Evolutionary conservation across 2,888 invertebrate species (phyloP).

Genomic region (Amphipoea lucens): DNA sequence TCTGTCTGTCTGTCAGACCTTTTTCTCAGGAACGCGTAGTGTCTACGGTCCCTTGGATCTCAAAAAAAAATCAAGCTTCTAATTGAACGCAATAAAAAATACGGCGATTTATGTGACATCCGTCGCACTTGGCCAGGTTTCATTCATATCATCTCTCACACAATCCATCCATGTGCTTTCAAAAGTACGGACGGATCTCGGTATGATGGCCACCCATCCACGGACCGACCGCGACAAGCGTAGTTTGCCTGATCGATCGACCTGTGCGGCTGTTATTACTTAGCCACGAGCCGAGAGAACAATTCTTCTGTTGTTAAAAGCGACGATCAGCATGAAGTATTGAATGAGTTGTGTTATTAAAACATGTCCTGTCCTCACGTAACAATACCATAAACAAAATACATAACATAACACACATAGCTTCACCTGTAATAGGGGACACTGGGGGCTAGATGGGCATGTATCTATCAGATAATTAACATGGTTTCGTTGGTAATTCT

Average conservation of each 20-base stretch:
- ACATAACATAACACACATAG: background rate
- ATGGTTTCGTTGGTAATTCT: too few relatives aligned
- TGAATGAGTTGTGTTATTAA: constrained; percentile 17
- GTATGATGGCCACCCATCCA: background rate
- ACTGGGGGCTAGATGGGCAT: too few relatives aligned
- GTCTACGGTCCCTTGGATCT: background rate
- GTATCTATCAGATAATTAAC: too few relatives aligned
- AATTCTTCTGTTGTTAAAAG: background rate
- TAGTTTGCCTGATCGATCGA: background rate
- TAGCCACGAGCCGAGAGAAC: background rate
- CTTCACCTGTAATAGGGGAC: too few relatives aligned
- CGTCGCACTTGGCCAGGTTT: too few relatives aligned
- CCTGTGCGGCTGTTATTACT: background rate
- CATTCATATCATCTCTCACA: too few relatives aligned
- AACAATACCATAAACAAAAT: background rate
- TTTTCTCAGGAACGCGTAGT: background rate
- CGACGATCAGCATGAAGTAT: background rate
- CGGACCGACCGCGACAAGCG: background rate
- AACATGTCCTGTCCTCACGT: background rate
- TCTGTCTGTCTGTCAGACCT: background rate
- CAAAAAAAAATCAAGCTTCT: too few relatives aligned
- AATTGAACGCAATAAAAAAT: too few relatives aligned
- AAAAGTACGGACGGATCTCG: background rate
- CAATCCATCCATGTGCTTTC: background rate
- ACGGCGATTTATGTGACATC: too few relatives aligned